A percentile compares a stretch with the other conserved stretches of the same genome.
Evolutionary conservation across 2,888 invertebrate genomes (phyloP).

Genomic region (Octonoba sinensis): DNA sequence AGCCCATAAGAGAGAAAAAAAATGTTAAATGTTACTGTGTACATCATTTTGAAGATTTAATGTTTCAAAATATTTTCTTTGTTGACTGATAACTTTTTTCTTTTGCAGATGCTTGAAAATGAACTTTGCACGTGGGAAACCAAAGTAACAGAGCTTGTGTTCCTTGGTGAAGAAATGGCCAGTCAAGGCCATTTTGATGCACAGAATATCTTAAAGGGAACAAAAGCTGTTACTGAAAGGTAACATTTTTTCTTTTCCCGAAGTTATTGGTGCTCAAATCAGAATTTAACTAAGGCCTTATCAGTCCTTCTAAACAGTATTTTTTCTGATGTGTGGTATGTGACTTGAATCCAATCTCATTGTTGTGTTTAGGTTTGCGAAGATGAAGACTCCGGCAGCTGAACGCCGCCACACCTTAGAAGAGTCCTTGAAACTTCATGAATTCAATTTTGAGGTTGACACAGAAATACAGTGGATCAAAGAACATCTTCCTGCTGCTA

Average conservation of each 20-base stretch:
- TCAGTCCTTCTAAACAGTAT: not conserved
- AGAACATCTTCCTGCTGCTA: constrained; percentile 86
- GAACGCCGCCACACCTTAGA: constrained; percentile 83
- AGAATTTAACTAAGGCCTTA: not conserved
- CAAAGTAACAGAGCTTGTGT: constrained; percentile 82
- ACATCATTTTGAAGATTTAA: not conserved
- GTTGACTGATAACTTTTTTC: not conserved
- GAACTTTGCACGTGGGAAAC: constrained; percentile 88
- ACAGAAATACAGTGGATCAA: constrained; percentile 95
- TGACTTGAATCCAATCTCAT: not conserved
- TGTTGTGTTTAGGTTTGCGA: constrained; percentile 74
- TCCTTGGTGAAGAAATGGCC: constrained; percentile 86
- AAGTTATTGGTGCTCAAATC: not conserved
- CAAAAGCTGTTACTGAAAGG: constrained; percentile 80
- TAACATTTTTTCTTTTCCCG: constrained; percentile 66
- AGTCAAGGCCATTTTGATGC: constrained; percentile 96
- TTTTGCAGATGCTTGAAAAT: constrained; percentile 79
- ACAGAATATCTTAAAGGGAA: constrained; percentile 84
- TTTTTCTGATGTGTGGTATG: not conserved
- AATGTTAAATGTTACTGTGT: constrained; percentile 3
- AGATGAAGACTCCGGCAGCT: constrained; percentile 81
- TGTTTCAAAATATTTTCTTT: not conserved
- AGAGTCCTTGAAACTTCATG: constrained; percentile 87
- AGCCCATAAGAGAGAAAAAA: too few relatives aligned
- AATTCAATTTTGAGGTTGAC: constrained; percentile 92